A percentile compares a stretch with the other conserved stretches of the same genome.
phyloP scores from a whole-genome alignment of 2,797 vertebrate species.

The Masticophis lateralis region DNA sequence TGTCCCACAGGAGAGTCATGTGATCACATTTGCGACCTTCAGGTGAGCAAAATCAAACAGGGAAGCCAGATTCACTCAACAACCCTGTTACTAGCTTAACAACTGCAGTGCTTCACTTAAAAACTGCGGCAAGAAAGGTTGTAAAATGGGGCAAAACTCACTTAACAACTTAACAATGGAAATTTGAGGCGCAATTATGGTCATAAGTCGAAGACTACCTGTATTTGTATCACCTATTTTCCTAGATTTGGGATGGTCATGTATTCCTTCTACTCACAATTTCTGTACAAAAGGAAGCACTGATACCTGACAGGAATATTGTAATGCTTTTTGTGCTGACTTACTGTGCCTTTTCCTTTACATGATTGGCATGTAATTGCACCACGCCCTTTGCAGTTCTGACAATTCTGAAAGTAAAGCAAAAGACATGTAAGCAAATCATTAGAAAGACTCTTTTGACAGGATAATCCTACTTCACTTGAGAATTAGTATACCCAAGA shows the following conservation, averaged over 20 bases:
- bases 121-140: background rate
- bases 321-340: background rate
- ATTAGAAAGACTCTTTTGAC: background rate
- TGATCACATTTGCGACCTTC: background rate
- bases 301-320: fast-evolving
- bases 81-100: background rate
- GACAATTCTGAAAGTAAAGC: conserved; percentile 28
- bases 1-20: background rate
- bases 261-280: background rate
- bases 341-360: conserved; percentile 25
- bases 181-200: background rate
- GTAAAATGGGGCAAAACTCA: background rate
- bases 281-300: background rate
- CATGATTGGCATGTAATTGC: background rate
- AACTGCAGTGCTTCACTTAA: background rate
- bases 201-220: too few species aligned
- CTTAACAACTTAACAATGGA: background rate
- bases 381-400: conserved; percentile 8
- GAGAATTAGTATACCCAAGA: background rate
- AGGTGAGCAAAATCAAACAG: background rate
- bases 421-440: background rate
- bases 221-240: background rate
- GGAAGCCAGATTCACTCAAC: background rate
- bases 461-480: background rate
- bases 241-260: background rate